Conservation (phyloP, 2,888 invertebrate genomes). For the Ormyrus nitidulus region DNA sequence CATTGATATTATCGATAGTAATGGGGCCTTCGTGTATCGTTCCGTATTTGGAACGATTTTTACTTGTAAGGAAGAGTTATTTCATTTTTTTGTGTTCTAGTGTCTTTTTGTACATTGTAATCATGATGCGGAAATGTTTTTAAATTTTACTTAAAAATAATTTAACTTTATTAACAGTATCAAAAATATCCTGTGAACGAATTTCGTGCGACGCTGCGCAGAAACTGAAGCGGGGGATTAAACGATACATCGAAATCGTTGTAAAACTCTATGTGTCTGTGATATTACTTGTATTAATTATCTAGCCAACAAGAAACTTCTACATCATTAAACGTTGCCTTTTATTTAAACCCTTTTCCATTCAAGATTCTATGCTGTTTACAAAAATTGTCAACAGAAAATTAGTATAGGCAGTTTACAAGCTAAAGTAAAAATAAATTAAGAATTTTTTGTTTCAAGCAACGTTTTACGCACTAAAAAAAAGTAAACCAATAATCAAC, state of each 20-base stretch:
- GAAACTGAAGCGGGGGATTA: constrained; percentile 24
- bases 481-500: too few species aligned
- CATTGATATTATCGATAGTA: too few species aligned
- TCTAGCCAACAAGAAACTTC: constrained; percentile 69
- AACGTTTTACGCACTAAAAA: too few species aligned
- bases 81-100: too few species aligned
- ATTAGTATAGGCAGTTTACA: too few species aligned
- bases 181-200: constrained; percentile 50
- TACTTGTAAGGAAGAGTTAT: too few species aligned
- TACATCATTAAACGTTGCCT: constrained; percentile 55
- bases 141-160: constrained; percentile 57
- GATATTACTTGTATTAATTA: constrained; percentile 74
- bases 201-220: background rate
- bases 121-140: background rate
- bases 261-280: constrained; percentile 68
- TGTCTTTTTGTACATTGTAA: constrained; percentile 9
- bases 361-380: too few species aligned
- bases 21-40: too few species aligned
- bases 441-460: too few species aligned
- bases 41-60: too few species aligned
- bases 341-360: constrained; percentile 52
- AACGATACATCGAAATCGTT: constrained; percentile 34
- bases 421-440: too few species aligned
- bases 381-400: too few species aligned
- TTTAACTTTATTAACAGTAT: constrained; percentile 69